These are phyloP conservation scores for Oreochromis niloticus DNA, from an alignment of 2,113 vertebrate genomes.

Conservation along the genomic window DNA sequence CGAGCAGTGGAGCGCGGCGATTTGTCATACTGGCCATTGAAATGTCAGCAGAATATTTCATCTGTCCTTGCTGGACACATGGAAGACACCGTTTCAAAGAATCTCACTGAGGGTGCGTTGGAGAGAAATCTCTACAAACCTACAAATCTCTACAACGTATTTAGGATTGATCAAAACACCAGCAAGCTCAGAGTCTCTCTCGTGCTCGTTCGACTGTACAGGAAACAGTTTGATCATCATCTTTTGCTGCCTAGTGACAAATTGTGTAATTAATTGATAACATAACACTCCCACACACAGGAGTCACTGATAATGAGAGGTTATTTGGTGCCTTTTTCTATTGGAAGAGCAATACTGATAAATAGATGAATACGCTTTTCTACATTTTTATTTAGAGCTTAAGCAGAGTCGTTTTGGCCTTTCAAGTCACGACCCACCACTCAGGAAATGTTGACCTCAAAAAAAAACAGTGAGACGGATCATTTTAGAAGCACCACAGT, in stretches of 20 bases:
- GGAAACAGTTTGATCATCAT: background rate
- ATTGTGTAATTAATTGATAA: background rate
- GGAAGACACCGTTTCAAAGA: constrained; percentile 21
- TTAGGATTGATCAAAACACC: background rate
- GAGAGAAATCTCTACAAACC: background rate
- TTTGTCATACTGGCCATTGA: constrained; percentile 18
- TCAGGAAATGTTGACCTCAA: background rate
- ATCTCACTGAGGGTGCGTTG: background rate
- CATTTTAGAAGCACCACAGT: background rate
- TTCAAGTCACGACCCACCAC: background rate
- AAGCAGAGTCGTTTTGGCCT: background rate
- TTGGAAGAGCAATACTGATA: background rate
- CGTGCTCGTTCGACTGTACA: background rate
- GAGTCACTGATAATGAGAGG: background rate
- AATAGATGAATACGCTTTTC: background rate
- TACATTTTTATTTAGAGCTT: background rate
- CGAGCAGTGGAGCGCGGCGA: background rate
- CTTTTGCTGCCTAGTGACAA: background rate
- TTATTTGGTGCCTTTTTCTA: background rate
- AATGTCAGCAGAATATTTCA: constrained; percentile 41
- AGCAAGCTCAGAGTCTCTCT: background rate
- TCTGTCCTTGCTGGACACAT: constrained; percentile 17
- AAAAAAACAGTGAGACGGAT: background rate
- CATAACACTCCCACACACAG: background rate
- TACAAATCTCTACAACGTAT: background rate